Evolutionary conservation across 2,113 vertebrate species (phyloP).

Genomic region (Nerophis ophidion): DNA sequence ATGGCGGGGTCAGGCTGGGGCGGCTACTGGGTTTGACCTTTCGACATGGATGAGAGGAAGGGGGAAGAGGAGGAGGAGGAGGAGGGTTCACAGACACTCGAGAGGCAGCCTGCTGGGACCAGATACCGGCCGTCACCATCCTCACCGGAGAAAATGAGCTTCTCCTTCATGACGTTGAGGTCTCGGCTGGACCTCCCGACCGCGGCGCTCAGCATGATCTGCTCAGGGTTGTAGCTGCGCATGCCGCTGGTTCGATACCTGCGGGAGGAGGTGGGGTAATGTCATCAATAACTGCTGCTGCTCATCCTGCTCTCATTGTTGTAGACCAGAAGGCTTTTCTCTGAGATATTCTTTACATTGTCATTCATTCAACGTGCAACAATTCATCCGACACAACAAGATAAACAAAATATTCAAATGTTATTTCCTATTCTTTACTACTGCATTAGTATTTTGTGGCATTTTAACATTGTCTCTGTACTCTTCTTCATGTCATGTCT

Average conservation of each 20-base stretch:
- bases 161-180: slow-evolving; percentile 98
- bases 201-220: slow-evolving; percentile 94
- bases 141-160: slow-evolving; percentile 93
- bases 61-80: slow-evolving; percentile 39
- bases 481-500: no score
- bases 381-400: no score
- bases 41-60: slow-evolving; percentile 33
- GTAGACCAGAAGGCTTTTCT: no score
- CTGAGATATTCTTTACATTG: not conserved
- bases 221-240: slow-evolving; percentile 91
- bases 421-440: no score
- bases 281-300: slow-evolving; percentile 13
- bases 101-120: slow-evolving; percentile 56
- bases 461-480: no score
- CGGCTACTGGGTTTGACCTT: slow-evolving; percentile 70
- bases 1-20: slow-evolving; percentile 31
- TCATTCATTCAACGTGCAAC: not conserved
- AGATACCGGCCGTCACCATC: not conserved
- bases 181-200: slow-evolving; percentile 86
- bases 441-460: no score
- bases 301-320: slow-evolving; percentile 3
- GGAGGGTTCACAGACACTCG: slow-evolving; percentile 56
- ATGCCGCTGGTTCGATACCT: slow-evolving; percentile 92
- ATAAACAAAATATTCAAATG: no score
- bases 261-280: slow-evolving; percentile 33